phyloP scores from a whole-genome alignment of 2,888 invertebrate species.

The Tenthredo notha region DNA sequence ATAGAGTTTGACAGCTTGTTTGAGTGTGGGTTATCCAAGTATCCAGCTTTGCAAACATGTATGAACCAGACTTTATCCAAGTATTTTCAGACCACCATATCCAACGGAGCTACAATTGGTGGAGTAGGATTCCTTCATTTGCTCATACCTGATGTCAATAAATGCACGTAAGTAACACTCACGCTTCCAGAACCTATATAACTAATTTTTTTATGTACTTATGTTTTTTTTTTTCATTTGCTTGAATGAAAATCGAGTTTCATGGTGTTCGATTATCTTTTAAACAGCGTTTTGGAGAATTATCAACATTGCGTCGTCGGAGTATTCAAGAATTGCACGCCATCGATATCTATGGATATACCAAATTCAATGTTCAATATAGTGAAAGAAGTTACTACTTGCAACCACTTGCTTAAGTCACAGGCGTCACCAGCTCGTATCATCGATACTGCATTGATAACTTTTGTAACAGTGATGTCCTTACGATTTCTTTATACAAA shows the following conservation, averaged over 20 bases:
- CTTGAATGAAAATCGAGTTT: neutral
- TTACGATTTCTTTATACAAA: neutral
- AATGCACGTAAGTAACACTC: neutral
- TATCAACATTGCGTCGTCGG: neutral
- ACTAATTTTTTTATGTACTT: neutral
- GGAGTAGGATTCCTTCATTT: neutral
- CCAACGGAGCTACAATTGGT: slow-evolving; percentile 2
- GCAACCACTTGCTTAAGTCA: neutral
- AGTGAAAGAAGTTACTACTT: slow-evolving; percentile 6
- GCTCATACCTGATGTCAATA: neutral
- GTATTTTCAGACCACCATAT: neutral
- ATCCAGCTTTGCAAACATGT: neutral
- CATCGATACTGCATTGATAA: neutral
- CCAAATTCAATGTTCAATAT: neutral
- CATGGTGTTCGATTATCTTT: neutral
- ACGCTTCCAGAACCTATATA: neutral
- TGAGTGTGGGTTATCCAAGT: neutral
- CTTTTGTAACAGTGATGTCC: neutral
- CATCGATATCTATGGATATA: neutral
- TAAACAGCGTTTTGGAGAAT: neutral
- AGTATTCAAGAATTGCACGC: neutral
- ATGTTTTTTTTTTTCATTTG: too few species aligned
- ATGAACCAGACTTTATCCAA: neutral
- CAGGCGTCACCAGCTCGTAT: neutral
- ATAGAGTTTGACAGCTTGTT: neutral